Evolutionary conservation across 2,888 invertebrate species (phyloP), one percentile per base, ranked within the genome.

Genomic region (Boloria selene): DNA sequence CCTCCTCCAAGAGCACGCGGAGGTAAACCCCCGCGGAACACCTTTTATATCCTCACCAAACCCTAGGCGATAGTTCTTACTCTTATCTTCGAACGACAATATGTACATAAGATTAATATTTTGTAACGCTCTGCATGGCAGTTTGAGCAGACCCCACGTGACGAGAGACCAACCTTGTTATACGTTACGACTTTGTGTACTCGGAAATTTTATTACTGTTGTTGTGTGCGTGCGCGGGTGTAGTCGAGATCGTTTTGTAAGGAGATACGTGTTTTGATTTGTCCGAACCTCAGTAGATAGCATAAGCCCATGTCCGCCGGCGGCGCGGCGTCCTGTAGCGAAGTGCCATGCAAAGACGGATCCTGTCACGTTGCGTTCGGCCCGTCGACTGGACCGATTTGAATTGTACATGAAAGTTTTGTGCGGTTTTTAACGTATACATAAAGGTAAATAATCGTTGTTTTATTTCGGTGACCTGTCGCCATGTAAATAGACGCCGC

Each of bases 51-150:
- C 82, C 82, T 81, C 80, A 83, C 84, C 74, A 75, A 77, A 81
- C 64, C 80, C 79, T 88, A 88, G 87, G 80, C 74, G 79, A 76
- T 87, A 85, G 86, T 85, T 85, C 85, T 88, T 82, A 87, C 75
- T 88, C 84, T 88, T 90, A 91, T 88, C 88, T 87, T 88, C 82
- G 85, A 92, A 84, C 87, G 92, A 93, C 92, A 93, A 93, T 93
- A 93, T 93, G 92, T 93, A 92, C 88, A 92, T 92, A 92, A 92
- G 90, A 91, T 88, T 84, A 86, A 88, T 89, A 89, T 87, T 90
- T 88, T 88, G 85, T 88, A 87, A 84, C 31, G 10, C 83, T 79
- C 82, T 82, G 83, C 83, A 84, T 78, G 88, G 80, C 84, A 80
- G 79, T 80, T 81, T 80, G 82, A 77, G 77, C 77, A 75, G 75